A percentile compares a stretch with the other conserved stretches of the same genome.
Conservation (phyloP, 2,113 vertebrate species). For the Actinemys pallida region DNA sequence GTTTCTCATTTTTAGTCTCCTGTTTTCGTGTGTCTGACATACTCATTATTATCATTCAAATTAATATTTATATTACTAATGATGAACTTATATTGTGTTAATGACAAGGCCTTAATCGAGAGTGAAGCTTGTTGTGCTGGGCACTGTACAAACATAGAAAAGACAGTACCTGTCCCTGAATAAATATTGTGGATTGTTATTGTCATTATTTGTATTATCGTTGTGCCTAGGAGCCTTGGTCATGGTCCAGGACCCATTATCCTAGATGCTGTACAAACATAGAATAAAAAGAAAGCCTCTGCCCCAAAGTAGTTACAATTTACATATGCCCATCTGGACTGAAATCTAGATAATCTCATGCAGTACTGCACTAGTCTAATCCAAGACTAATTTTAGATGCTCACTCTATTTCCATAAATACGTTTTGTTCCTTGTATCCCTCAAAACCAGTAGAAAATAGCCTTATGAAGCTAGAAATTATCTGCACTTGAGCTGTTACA, state of each 20-base stretch:
- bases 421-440: neutral
- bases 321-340: neutral
- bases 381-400: neutral
- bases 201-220: too few species aligned
- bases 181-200: neutral
- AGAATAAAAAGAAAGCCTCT: too few species aligned
- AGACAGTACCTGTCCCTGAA: neutral
- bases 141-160: neutral
- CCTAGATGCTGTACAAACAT: too few species aligned
- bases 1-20: neutral
- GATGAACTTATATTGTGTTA: neutral
- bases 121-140: neutral
- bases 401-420: neutral
- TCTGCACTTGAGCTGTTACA: neutral
- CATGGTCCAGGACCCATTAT: too few species aligned
- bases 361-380: neutral
- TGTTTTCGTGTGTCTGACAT: neutral
- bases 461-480: neutral
- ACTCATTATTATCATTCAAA: neutral
- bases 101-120: neutral
- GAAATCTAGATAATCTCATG: neutral
- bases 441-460: constrained; percentile 1
- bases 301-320: too few species aligned
- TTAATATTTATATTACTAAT: neutral
- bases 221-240: too few species aligned